Conservation (phyloP, 2,797 vertebrate genomes). For the Dicrostonyx torquatus region DNA sequence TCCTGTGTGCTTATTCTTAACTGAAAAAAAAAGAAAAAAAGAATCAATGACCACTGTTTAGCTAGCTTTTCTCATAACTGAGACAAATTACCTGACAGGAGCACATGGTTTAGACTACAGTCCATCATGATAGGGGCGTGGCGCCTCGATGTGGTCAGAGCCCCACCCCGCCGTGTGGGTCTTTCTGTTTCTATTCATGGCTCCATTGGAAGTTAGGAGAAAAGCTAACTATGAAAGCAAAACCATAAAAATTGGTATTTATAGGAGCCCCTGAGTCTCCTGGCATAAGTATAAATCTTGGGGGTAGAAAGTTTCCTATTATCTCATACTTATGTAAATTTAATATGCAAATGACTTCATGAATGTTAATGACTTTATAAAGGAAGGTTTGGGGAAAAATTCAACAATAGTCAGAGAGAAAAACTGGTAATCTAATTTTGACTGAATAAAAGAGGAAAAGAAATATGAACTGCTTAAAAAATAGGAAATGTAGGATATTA, state of each 20-base stretch:
- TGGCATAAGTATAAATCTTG: slow-evolving; percentile 60
- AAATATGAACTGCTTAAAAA: slow-evolving; percentile 61
- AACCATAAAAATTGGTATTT: slow-evolving; percentile 64
- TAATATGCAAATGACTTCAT: slow-evolving; percentile 57
- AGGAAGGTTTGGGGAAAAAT: slow-evolving; percentile 34
- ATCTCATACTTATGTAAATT: slow-evolving; percentile 57
- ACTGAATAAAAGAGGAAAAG: slow-evolving; percentile 59
- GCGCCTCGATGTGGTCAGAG: background rate
- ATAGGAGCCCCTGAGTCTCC: slow-evolving; percentile 32
- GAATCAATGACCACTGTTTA: background rate
- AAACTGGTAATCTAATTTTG: slow-evolving; percentile 55
- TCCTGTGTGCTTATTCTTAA: background rate
- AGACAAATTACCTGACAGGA: background rate
- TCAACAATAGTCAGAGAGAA: slow-evolving; percentile 22
- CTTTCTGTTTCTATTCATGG: slow-evolving; percentile 37
- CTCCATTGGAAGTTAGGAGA: slow-evolving; percentile 35
- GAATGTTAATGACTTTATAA: slow-evolving; percentile 69
- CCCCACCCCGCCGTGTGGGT: background rate
- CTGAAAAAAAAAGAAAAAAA: background rate
- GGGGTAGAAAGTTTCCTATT: slow-evolving; percentile 42
- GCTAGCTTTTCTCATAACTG: background rate
- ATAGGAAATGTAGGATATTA: background rate
- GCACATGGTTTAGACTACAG: background rate
- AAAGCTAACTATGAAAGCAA: slow-evolving; percentile 17
- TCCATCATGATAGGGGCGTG: background rate